Percentiles rank a stretch among this genome's conserved stretches.
Evolutionary conservation across 2,797 vertebrate genomes (phyloP).

Genomic region (Chelonia mydas): DNA sequence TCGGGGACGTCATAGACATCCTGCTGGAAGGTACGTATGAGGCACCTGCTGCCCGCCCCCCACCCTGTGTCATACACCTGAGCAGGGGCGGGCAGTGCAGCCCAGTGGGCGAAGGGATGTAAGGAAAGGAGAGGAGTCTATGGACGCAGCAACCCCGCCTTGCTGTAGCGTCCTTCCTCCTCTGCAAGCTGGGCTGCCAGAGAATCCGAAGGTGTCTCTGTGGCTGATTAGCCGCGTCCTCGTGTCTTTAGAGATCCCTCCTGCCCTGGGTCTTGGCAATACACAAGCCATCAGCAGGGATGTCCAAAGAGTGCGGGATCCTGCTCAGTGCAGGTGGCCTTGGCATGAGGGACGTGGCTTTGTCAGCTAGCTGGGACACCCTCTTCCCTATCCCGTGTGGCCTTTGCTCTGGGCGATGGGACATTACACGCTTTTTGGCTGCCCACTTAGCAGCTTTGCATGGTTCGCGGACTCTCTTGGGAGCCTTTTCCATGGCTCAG

Average conservation of each 20-base stretch:
- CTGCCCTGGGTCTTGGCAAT: not conserved
- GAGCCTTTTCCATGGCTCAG: not conserved
- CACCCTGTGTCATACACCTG: too few relatives aligned
- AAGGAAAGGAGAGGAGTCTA: not conserved
- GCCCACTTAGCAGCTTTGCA: not conserved
- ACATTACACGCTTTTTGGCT: not conserved
- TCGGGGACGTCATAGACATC: slow-evolving; percentile 90
- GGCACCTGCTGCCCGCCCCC: too few relatives aligned
- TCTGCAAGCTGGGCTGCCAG: not conserved
- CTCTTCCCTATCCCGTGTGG: too few relatives aligned
- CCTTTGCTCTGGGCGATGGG: not conserved
- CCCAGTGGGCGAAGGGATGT: not conserved
- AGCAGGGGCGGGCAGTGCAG: not conserved
- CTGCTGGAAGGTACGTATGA: slow-evolving; percentile 87
- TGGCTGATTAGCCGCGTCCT: not conserved
- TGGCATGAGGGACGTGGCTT: not conserved
- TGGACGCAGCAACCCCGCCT: not conserved
- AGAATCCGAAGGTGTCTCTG: not conserved
- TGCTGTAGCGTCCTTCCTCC: not conserved
- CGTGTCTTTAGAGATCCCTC: not conserved
- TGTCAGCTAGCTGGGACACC: not conserved
- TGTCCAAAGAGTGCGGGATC: not conserved
- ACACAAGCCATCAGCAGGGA: not conserved
- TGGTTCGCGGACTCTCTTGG: not conserved
- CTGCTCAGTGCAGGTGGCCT: not conserved